Evolutionary conservation across 2,797 vertebrate species (phyloP).

Genomic region (Chloroceryle inda): DNA sequence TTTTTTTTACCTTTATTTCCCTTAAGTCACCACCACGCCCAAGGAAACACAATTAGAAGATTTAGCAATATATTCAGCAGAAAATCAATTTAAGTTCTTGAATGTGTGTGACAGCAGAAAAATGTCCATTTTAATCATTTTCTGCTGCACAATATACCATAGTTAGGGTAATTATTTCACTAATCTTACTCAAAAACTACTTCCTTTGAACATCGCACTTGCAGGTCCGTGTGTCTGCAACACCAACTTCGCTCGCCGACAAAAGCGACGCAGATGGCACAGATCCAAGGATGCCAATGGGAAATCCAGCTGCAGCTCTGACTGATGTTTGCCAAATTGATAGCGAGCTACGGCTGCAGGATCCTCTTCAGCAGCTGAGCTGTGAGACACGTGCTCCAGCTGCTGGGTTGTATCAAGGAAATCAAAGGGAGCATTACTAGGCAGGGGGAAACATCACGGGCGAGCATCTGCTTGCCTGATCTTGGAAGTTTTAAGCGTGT

Average conservation of each 20-base stretch:
- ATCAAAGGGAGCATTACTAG: background rate
- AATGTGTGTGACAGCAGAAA: background rate
- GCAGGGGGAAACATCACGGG: background rate
- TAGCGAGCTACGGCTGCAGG: background rate
- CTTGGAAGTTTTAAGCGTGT: background rate
- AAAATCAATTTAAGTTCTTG: background rate
- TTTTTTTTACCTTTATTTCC: rapidly evolving
- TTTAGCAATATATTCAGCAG: background rate
- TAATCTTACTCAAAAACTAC: background rate
- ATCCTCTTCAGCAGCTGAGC: conserved; percentile 17
- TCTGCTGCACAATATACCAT: background rate
- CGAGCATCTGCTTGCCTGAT: background rate
- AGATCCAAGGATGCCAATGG: background rate
- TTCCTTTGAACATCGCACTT: background rate
- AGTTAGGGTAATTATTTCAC: background rate
- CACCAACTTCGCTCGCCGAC: conserved; percentile 51
- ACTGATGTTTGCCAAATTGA: conserved; percentile 69
- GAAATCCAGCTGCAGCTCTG: conserved; percentile 65
- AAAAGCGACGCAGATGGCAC: background rate
- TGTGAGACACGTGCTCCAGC: background rate
- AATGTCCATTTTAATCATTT: background rate
- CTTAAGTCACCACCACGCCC: background rate
- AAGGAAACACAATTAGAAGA: background rate
- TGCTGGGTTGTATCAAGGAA: background rate
- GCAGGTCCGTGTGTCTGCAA: background rate